Conservation (phyloP, 2,113 vertebrate species). For the Ictidomys tridecemlineatus region DNA sequence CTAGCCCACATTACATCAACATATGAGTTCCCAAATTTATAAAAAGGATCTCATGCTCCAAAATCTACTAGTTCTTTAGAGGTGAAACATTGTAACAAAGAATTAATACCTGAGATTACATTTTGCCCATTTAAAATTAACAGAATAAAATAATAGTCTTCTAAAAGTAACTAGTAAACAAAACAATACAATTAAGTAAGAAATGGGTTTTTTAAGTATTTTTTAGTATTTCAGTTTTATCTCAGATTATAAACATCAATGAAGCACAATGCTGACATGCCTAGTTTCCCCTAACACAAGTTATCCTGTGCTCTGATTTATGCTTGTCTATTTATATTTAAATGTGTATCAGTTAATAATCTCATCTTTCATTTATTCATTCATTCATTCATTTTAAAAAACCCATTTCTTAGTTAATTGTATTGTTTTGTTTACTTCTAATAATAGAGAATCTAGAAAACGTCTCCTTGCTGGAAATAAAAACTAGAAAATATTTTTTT, state of each 20-base stretch:
- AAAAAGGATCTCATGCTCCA: not conserved
- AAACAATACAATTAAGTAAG: conserved; percentile 34
- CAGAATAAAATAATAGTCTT: conserved; percentile 44
- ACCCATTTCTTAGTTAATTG: too few relatives aligned
- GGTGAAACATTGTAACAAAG: not conserved
- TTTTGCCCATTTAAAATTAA: not conserved
- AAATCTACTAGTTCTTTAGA: conserved; percentile 9
- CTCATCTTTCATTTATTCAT: conserved; percentile 43
- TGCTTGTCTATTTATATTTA: not conserved
- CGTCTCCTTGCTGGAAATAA: not conserved
- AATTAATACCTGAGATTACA: not conserved
- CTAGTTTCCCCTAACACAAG: not conserved
- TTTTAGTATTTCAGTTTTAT: too few relatives aligned
- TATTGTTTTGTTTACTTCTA: not conserved
- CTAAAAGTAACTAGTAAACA: conserved; percentile 25
- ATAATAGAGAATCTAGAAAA: not conserved
- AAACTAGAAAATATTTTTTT: not conserved
- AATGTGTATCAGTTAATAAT: not conserved
- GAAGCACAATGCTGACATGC: not conserved
- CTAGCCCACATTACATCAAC: conserved; percentile 7
- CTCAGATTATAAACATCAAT: not conserved
- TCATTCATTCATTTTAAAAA: too few relatives aligned
- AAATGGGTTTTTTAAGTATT: not conserved
- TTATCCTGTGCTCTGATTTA: not conserved
- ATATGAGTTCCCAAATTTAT: not conserved